Conservation (phyloP, 2,113 vertebrate genomes). For the Salvelinus alpinus region DNA sequence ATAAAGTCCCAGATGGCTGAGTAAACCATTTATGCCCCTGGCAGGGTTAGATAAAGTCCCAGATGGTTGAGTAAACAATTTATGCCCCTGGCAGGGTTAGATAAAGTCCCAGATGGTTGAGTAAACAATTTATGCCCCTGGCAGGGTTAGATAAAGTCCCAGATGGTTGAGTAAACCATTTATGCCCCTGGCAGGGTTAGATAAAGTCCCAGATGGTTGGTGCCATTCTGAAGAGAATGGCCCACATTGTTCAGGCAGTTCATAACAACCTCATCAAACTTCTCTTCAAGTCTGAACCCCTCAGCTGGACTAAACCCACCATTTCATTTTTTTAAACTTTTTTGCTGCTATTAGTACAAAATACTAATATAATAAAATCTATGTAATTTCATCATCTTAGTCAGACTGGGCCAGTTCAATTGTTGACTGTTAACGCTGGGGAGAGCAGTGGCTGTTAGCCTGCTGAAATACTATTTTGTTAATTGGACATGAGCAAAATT, state of each 20-base stretch:
- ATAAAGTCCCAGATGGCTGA: no score
- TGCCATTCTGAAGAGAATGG: not conserved
- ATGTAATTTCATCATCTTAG: not conserved
- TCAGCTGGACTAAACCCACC: not conserved
- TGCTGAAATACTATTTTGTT: no score
- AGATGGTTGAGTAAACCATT: no score
- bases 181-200: not conserved
- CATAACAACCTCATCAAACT: not conserved
- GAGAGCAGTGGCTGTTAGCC: constrained; percentile 15
- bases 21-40: no score
- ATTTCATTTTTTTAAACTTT: not conserved
- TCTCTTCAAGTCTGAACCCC: not conserved
- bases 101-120: no score
- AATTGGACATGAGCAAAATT: constrained; percentile 16
- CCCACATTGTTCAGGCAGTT: not conserved
- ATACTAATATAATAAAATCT: not conserved
- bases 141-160: no score
- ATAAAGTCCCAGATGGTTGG: not conserved
- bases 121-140: no score
- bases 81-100: no score
- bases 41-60: no score
- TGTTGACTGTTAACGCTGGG: not conserved
- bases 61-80: no score
- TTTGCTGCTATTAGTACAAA: not conserved
- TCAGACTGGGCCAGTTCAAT: not conserved